Conservation (phyloP, 2,113 vertebrate species). For the Scortum barcoo region DNA sequence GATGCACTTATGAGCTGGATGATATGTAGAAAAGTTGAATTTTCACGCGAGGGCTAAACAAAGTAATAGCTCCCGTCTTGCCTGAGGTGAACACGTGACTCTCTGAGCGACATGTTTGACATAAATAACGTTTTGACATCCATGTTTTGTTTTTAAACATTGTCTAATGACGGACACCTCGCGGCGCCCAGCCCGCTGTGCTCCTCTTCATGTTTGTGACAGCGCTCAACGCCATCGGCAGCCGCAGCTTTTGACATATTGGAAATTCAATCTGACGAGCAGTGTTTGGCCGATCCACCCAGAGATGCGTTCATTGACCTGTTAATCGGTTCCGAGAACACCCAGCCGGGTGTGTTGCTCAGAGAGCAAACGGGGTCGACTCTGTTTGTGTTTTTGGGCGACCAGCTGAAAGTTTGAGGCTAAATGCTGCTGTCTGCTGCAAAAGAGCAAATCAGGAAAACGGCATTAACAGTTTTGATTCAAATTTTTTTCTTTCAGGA, state of each 20-base stretch:
- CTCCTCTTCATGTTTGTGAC: constrained; percentile 22
- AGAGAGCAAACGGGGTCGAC: neutral
- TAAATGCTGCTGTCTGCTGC: neutral
- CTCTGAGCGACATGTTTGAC: constrained; percentile 36
- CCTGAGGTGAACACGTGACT: neutral
- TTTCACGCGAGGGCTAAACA: neutral
- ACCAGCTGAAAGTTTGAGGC: neutral
- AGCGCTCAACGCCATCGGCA: neutral
- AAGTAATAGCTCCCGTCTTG: neutral
- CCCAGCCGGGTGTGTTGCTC: neutral
- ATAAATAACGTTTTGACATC: constrained; percentile 42
- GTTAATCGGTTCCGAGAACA: constrained; percentile 36
- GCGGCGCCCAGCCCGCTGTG: neutral
- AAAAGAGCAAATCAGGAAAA: neutral
- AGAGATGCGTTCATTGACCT: constrained; percentile 30
- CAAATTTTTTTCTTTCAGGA: no score
- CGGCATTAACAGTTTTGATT: neutral
- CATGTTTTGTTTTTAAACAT: constrained; percentile 38
- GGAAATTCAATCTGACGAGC: constrained; percentile 51
- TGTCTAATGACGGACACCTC: constrained; percentile 19
- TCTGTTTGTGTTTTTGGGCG: constrained; percentile 4
- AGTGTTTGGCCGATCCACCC: neutral
- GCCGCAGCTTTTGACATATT: neutral
- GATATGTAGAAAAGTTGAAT: neutral
- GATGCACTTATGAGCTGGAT: neutral